Percentiles rank a stretch among this genome's conserved stretches.
Conservation (phyloP, 2,797 vertebrate genomes). For the Pygocentrus nattereri region DNA sequence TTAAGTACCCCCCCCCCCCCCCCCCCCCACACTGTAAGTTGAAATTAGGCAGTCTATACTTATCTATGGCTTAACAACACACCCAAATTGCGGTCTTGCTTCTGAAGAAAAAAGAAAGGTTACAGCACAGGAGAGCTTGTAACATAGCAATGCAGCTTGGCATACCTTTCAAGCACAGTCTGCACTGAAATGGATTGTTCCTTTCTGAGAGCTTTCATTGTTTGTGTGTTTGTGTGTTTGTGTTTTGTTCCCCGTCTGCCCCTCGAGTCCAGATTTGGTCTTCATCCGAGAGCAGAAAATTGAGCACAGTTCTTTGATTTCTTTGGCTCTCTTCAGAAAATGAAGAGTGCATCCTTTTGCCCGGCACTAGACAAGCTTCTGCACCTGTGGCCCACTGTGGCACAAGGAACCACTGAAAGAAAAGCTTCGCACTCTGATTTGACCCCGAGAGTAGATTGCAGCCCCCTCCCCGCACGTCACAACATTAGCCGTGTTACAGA, state of each 20-base stretch:
- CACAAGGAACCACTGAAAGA: slow-evolving; percentile 27
- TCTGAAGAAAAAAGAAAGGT: slow-evolving; percentile 53
- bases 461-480: slow-evolving; percentile 19
- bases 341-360: slow-evolving; percentile 52
- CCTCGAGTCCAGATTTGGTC: slow-evolving; percentile 30
- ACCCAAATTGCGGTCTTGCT: slow-evolving; percentile 68
- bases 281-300: slow-evolving; percentile 57
- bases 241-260: slow-evolving; percentile 29
- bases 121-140: slow-evolving; percentile 51
- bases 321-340: slow-evolving; percentile 48
- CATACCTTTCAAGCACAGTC: slow-evolving; percentile 39
- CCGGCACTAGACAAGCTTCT: slow-evolving; percentile 50
- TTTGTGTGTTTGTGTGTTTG: neutral
- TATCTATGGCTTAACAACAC: slow-evolving; percentile 65
- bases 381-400: slow-evolving; percentile 63
- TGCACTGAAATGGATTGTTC: slow-evolving; percentile 47
- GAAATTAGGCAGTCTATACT: slow-evolving; percentile 67
- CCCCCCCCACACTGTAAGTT: slow-evolving; percentile 62
- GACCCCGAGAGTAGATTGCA: slow-evolving; percentile 6
- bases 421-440: slow-evolving; percentile 21
- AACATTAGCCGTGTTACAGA: slow-evolving; percentile 42
- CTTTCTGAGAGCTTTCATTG: slow-evolving; percentile 22
- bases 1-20: slow-evolving; percentile 64
- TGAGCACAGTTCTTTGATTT: slow-evolving; percentile 57
- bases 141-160: slow-evolving; percentile 47